A percentile compares a stretch with the other conserved stretches of the same genome.
Conservation (phyloP, 30 jellyfish, hydroid and myxozoan species). For the Sanderia malayensis region DNA sequence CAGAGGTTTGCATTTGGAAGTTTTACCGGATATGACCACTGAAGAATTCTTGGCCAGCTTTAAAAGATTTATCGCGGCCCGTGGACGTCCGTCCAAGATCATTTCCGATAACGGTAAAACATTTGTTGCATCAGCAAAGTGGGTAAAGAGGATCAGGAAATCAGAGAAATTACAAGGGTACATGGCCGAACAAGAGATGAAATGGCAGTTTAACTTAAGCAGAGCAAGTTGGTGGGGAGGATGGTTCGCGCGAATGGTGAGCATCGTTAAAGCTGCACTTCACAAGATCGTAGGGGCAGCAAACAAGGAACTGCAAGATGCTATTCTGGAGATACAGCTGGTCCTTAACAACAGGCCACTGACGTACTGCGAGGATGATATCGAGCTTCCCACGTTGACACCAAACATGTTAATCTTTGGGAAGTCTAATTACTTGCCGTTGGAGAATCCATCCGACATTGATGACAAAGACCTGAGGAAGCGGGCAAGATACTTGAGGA, state of each 20-base stretch:
- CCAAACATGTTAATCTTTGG: slow-evolving; percentile 25
- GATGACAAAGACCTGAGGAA: too few species aligned
- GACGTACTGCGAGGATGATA: slow-evolving; percentile 31
- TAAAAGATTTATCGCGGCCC: too few species aligned
- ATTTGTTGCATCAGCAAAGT: too few species aligned
- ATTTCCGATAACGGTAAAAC: too few species aligned
- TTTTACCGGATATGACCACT: too few species aligned
- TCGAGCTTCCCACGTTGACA: slow-evolving; percentile 15
- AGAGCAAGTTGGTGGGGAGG: slow-evolving; percentile 61
- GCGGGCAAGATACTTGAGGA: too few species aligned
- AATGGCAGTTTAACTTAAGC: slow-evolving; percentile 20
- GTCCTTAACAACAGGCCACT: too few species aligned
- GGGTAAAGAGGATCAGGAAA: slow-evolving; percentile 44
- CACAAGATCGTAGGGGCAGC: slow-evolving; percentile 4
- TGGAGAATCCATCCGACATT: slow-evolving; percentile 6
- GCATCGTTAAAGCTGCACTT: slow-evolving; percentile 18
- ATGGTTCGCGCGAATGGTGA: slow-evolving; percentile 41
- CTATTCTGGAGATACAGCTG: slow-evolving; percentile 15
- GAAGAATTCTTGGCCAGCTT: too few species aligned
- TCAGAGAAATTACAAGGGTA: slow-evolving; percentile 19
- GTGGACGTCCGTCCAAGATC: too few species aligned
- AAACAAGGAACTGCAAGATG: background rate
- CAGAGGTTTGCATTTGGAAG: too few species aligned
- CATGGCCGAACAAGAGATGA: slow-evolving; percentile 21
- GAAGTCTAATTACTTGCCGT: slow-evolving; percentile 4